Conservation (phyloP, 2,797 vertebrate species). For the Leuciscus waleckii region DNA sequence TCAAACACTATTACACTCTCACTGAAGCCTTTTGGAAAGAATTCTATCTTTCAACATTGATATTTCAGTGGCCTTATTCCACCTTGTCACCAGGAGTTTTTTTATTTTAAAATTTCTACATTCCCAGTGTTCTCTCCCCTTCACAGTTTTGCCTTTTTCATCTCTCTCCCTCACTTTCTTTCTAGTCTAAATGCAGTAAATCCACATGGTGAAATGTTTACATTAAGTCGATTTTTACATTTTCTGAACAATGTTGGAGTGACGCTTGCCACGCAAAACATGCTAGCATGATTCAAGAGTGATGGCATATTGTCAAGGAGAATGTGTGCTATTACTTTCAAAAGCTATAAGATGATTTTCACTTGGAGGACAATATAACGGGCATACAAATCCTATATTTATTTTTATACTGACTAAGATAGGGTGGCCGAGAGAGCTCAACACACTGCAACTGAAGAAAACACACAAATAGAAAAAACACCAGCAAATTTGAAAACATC, state of each 20-base stretch:
- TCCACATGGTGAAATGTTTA: slow-evolving; percentile 18
- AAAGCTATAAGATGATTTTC: not conserved
- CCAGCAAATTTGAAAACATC: not conserved
- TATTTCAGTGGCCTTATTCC: slow-evolving; percentile 36
- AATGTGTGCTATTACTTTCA: not conserved
- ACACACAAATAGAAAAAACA: not conserved
- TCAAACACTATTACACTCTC: not conserved
- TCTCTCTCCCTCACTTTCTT: not conserved
- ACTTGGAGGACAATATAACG: not conserved
- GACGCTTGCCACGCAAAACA: not conserved
- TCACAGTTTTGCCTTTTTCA: not conserved
- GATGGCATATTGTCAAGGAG: not conserved
- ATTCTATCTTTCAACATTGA: not conserved
- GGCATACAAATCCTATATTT: not conserved
- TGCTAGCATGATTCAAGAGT: not conserved
- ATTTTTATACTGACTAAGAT: not conserved
- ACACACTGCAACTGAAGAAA: not conserved
- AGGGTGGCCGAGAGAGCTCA: not conserved
- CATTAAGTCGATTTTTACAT: slow-evolving; percentile 10
- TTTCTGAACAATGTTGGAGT: not conserved
- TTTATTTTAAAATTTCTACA: slow-evolving; percentile 5
- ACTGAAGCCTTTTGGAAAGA: not conserved
- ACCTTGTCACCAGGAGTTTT: not conserved
- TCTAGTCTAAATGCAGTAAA: not conserved
- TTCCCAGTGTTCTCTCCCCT: not conserved